Evolutionary conservation across 2,113 vertebrate genomes (phyloP), one percentile per base, ranked within the genome.

Genomic region (Notiomystis cincta): DNA sequence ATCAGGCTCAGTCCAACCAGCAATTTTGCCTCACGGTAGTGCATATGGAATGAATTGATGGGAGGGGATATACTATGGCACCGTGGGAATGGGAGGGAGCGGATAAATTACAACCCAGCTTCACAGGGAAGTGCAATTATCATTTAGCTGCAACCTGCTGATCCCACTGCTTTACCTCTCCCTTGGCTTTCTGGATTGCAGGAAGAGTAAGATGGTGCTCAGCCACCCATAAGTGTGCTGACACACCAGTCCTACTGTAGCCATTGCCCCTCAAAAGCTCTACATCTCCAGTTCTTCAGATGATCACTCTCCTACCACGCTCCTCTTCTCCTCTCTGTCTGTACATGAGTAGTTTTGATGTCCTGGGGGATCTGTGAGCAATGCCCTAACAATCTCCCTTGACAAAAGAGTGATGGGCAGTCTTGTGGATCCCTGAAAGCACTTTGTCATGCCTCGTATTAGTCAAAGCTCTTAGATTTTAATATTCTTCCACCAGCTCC

Each of bases 51-150:
- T 91, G 87, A 96, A 85, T 89, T 94, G 87, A 35, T 82, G 84
- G 93, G 83, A 91, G 81, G 93, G 73, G 51, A 85, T 88, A 85
- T 56, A 89, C 58, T 38, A 53, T 15, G 38, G 54, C 78, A 81
- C 78, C 60, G 91, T 86, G 89, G 73, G 62, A 96, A 82, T 83
- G 81, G 95, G 96, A 96, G 82, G 82, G 95, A 93, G 60, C 82
- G 84, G 92, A 89, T 67, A 89, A 92, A 95, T 86, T 56, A 37
- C 28, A 92, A 33, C 24, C 5, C 67, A 35, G 79, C 76, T 86
- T 75, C 76, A 44, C 24, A 47, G 54, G 45, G 58, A 90, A 94
- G 21, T 73, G 56, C 45, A 80, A 82, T 94, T 91, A 83, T 38
- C 22, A 5, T 91, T 95, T 72, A 93, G 64, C 67, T 82, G 72